Conservation (phyloP, 2,797 vertebrate genomes). For the Acrocephalus scirpaceus region DNA sequence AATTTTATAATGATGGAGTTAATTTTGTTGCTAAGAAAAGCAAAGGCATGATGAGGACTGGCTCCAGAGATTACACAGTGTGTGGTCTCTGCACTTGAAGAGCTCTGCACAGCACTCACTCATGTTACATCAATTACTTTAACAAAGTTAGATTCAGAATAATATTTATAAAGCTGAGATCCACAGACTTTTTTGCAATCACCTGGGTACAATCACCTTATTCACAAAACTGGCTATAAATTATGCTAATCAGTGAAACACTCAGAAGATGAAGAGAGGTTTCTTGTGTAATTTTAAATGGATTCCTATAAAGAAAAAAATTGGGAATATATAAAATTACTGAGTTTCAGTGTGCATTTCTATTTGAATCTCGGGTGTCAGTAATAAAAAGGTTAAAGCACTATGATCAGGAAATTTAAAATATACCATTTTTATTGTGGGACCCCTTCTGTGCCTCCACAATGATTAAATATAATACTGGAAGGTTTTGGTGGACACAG, state of each 20-base stretch:
- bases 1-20: slow-evolving; percentile 4
- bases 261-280: slow-evolving; percentile 8
- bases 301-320: slow-evolving; percentile 8
- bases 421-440: not conserved
- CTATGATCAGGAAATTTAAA: not conserved
- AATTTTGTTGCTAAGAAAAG: slow-evolving; percentile 39
- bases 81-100: slow-evolving; percentile 24
- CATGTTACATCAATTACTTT: slow-evolving; percentile 29
- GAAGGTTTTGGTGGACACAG: not conserved
- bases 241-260: slow-evolving; percentile 28
- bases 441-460: not conserved
- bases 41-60: not conserved
- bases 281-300: slow-evolving; percentile 14
- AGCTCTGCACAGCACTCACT: slow-evolving; percentile 17
- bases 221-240: slow-evolving; percentile 28
- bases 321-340: not conserved
- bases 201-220: slow-evolving; percentile 47
- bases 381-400: not conserved
- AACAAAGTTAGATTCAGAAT: slow-evolving; percentile 41
- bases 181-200: slow-evolving; percentile 19
- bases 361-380: not conserved
- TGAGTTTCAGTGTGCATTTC: not conserved
- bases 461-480: not conserved
- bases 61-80: slow-evolving; percentile 32
- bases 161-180: slow-evolving; percentile 49